Conservation (phyloP, 1,140 invertebrate species). For the Stenopsyche tienmushanensis region DNA sequence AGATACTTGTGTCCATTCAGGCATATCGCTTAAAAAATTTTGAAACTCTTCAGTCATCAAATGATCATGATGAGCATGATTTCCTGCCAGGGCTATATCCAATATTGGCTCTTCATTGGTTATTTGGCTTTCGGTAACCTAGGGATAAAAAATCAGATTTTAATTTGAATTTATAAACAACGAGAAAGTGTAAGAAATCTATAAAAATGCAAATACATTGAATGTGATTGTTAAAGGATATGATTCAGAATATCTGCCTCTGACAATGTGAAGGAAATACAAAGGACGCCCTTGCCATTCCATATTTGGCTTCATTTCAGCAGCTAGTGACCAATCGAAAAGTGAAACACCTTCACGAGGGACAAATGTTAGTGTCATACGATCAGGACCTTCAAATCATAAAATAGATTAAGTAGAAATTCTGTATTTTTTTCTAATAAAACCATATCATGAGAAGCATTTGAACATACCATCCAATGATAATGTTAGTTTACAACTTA, state of each 20-base stretch:
- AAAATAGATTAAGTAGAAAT: background rate
- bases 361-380: constrained; percentile 4
- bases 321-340: background rate
- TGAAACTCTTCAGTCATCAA: constrained; percentile 12
- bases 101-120: constrained; percentile 1
- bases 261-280: constrained; percentile 5
- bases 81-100: constrained; percentile 24
- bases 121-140: constrained; percentile 3
- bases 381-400: constrained; percentile 2
- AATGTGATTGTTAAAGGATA: background rate
- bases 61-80: constrained; percentile 23
- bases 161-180: background rate
- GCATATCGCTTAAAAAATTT: constrained; percentile 12
- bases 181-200: background rate
- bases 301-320: background rate
- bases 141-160: background rate
- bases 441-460: background rate
- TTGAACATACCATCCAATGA: background rate
- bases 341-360: background rate
- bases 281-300: background rate
- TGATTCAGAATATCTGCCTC: background rate
- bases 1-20: constrained; percentile 17
- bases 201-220: background rate
- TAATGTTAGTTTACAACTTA: background rate
- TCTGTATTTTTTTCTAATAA: background rate